phyloP scores from a whole-genome alignment of 2,113 vertebrate genomes.

The Albula goreensis region DNA sequence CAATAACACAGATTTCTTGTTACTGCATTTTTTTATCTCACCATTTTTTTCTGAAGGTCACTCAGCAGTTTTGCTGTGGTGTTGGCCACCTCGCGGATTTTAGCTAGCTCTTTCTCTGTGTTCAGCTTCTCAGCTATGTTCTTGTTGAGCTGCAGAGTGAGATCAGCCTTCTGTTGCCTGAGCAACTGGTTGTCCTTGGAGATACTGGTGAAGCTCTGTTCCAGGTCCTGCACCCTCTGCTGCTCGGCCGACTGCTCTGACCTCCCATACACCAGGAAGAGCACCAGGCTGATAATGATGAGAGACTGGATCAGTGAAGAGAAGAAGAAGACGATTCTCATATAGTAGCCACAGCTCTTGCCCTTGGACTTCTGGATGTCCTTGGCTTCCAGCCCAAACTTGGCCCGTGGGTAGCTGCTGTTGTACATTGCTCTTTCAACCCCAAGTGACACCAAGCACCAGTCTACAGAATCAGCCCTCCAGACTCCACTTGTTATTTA shows the following conservation, averaged over 20 bases:
- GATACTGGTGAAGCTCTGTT: slow-evolving; percentile 65
- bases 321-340: slow-evolving; percentile 89
- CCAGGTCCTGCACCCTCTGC: slow-evolving; percentile 65
- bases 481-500: neutral
- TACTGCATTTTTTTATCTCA: slow-evolving; percentile 41
- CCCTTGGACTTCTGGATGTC: slow-evolving; percentile 61
- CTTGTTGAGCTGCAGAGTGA: slow-evolving; percentile 67
- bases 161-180: slow-evolving; percentile 54
- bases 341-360: slow-evolving; percentile 76
- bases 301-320: slow-evolving; percentile 88
- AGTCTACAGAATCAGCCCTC: neutral
- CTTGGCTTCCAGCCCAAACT: slow-evolving; percentile 59
- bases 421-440: slow-evolving; percentile 69
- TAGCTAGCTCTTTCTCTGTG: slow-evolving; percentile 43
- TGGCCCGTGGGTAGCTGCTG: slow-evolving; percentile 66
- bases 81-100: slow-evolving; percentile 29
- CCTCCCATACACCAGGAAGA: slow-evolving; percentile 90
- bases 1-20: neutral
- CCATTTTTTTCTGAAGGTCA: neutral
- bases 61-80: slow-evolving; percentile 25
- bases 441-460: neutral
- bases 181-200: slow-evolving; percentile 58
- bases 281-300: slow-evolving; percentile 88
- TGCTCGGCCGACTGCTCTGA: slow-evolving; percentile 65
- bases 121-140: slow-evolving; percentile 57